A percentile compares a stretch with the other conserved stretches of the same genome.
phyloP scores from a whole-genome alignment of 2,113 vertebrate genomes.

The Alligator mississippiensis region DNA sequence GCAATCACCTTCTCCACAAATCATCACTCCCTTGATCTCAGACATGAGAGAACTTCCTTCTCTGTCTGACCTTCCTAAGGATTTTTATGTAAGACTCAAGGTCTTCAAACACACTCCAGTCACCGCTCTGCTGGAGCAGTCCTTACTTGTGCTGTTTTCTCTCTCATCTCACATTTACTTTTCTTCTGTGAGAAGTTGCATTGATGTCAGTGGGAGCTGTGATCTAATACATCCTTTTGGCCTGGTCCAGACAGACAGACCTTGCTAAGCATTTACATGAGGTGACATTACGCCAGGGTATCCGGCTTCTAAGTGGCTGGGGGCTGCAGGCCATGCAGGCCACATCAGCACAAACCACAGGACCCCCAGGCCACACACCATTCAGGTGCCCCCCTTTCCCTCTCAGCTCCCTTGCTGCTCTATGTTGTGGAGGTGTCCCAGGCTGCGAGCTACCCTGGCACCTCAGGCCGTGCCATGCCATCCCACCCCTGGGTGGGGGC shows the following conservation, averaged over 20 bases:
- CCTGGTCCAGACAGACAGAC: not conserved
- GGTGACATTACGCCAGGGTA: no score
- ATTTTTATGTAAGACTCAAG: not conserved
- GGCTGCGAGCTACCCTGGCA: no score
- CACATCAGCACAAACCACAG: no score
- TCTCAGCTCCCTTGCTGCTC: no score
- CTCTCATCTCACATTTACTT: not conserved
- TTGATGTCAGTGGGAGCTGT: not conserved
- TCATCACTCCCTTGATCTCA: not conserved
- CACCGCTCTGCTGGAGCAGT: accelerated
- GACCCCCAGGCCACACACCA: no score
- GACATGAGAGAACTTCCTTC: not conserved
- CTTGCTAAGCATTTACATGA: not conserved
- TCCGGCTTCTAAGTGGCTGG: no score
- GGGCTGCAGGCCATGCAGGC: no score
- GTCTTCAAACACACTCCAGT: not conserved
- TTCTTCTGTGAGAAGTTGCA: not conserved
- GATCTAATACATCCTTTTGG: not conserved
- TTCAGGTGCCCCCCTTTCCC: no score
- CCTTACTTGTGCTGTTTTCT: not conserved
- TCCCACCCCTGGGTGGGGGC: no score
- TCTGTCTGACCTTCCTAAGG: not conserved
- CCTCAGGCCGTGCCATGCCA: no score
- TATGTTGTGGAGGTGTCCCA: no score
- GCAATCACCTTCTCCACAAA: not conserved